These are phyloP conservation scores for Cossypha caffra DNA, from an alignment of 2,797 vertebrate species.

Conservation along the genomic window DNA sequence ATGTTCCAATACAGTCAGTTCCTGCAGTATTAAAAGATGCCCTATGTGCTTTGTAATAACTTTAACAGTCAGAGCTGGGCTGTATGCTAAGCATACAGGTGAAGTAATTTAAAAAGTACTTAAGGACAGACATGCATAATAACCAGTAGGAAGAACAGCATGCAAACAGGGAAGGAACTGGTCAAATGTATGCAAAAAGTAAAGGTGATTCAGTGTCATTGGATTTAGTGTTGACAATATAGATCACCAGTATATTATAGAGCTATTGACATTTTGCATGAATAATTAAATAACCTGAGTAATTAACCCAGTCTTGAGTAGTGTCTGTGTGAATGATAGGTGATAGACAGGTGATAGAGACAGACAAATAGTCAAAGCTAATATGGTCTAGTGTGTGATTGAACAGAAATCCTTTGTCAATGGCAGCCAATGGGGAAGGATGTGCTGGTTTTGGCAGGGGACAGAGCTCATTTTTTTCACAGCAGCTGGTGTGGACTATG, in stretches of 20 bases:
- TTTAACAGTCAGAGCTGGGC: neutral
- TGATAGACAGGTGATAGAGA: neutral
- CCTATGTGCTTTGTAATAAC: neutral
- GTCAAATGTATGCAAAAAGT: neutral
- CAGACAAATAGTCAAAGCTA: neutral
- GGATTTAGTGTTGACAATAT: neutral
- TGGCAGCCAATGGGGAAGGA: fast-evolving
- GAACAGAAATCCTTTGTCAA: neutral
- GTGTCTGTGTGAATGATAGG: neutral
- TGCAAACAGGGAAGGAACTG: neutral
- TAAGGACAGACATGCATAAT: neutral
- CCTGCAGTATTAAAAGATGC: neutral
- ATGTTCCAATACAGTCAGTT: neutral
- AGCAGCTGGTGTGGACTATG: neutral
- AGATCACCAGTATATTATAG: neutral
- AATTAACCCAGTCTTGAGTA: neutral
- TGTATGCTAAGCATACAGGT: neutral
- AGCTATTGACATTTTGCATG: neutral
- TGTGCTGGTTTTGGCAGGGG: neutral
- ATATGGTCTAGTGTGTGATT: neutral
- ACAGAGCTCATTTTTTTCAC: neutral
- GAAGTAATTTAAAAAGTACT: no score
- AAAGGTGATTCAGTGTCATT: neutral
- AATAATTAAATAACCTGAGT: neutral
- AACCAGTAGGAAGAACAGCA: neutral